Evolutionary conservation across 1,140 invertebrate genomes (phyloP).

Genomic region (Heliconius melpomene): DNA sequence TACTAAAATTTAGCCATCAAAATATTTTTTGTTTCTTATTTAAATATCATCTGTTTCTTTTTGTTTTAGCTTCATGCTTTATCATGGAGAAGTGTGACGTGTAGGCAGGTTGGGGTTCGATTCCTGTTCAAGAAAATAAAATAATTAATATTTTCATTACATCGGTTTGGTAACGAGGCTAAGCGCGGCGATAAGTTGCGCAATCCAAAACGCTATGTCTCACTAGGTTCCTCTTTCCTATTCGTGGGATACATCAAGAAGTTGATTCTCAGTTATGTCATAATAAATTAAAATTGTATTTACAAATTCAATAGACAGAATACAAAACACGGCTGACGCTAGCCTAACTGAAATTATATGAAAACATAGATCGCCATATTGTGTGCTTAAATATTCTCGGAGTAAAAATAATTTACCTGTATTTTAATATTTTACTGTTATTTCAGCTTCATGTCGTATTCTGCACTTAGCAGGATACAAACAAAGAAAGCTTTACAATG

Average conservation of each 20-base stretch:
- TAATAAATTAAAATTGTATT: too few species aligned
- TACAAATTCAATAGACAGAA: conserved; percentile 1
- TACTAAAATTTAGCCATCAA: too few species aligned
- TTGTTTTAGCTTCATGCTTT: too few species aligned
- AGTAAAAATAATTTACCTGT: too few species aligned
- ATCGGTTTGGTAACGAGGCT: not conserved
- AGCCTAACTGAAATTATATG: not conserved
- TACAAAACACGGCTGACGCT: conserved; percentile 1
- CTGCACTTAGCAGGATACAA: too few species aligned
- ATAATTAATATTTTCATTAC: not conserved
- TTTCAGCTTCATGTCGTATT: too few species aligned
- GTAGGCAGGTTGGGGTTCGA: not conserved
- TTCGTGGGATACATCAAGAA: not conserved
- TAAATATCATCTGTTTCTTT: too few species aligned
- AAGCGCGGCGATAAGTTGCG: not conserved
- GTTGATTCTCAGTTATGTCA: too few species aligned
- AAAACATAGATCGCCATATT: not conserved
- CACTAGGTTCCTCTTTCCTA: not conserved
- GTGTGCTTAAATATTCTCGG: not conserved
- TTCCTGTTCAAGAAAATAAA: not conserved
- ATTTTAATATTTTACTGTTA: too few species aligned
- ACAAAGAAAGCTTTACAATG: too few species aligned
- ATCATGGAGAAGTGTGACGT: too few species aligned
- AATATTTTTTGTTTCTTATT: too few species aligned
- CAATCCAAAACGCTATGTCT: not conserved